These are phyloP conservation scores for Lacerta bilineata DNA, from an alignment of 2,797 vertebrate species.

Conservation along the genomic window DNA sequence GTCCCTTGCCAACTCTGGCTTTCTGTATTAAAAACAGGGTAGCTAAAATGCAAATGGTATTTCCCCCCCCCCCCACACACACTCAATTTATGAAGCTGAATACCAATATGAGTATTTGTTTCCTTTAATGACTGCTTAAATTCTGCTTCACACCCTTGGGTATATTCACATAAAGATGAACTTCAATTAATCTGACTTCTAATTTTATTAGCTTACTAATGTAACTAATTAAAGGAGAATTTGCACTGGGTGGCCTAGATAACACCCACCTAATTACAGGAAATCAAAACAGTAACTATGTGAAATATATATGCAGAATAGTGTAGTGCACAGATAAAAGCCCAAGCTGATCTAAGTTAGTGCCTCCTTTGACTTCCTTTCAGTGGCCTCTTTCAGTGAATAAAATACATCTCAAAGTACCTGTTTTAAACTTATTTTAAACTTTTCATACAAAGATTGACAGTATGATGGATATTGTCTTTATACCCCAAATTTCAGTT, in stretches of 20 bases:
- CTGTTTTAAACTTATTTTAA: slow-evolving; percentile 18
- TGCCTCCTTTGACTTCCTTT: neutral
- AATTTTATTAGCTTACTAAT: slow-evolving; percentile 9
- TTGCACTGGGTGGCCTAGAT: slow-evolving; percentile 13
- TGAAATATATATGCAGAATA: neutral
- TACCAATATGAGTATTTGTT: neutral
- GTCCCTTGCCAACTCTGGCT: neutral
- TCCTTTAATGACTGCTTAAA: neutral
- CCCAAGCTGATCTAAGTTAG: neutral
- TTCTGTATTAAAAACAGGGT: neutral
- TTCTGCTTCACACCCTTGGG: neutral
- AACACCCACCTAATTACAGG: neutral
- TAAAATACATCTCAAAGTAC: neutral
- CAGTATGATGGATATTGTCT: slow-evolving; percentile 4
- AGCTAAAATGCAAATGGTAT: neutral
- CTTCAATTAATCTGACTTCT: slow-evolving; percentile 8
- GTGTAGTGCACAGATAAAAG: neutral
- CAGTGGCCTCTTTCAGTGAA: neutral
- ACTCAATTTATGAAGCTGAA: neutral
- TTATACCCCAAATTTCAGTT: neutral
- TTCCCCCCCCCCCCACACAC: no score
- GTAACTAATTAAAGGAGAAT: slow-evolving; percentile 7
- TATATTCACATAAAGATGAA: slow-evolving; percentile 1
- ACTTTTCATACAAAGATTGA: neutral
- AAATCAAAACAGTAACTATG: slow-evolving; percentile 8